A percentile compares a stretch with the other conserved stretches of the same genome.
Conservation (phyloP, 37 sponge, comb jelly and placozoan species). For the Tethya wilhelma region DNA sequence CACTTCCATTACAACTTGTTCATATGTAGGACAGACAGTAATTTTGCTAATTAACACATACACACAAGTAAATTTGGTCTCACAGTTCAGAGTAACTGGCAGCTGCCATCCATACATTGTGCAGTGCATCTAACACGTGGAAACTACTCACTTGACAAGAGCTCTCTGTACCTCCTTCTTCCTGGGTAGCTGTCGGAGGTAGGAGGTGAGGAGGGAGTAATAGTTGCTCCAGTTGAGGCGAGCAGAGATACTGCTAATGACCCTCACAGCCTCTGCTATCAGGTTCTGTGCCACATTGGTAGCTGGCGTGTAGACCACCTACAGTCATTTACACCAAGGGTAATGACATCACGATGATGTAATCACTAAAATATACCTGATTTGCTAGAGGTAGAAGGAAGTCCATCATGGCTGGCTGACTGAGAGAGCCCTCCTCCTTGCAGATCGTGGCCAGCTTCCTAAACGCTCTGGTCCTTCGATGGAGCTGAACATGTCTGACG, state of each 20-base stretch:
- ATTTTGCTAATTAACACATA: too few relatives aligned
- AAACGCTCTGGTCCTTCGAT: conserved; percentile 73
- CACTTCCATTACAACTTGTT: too few relatives aligned
- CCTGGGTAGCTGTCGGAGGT: conserved; percentile 68
- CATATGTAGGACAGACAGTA: too few relatives aligned
- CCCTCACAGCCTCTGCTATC: conserved; percentile 74
- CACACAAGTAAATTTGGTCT: too few relatives aligned
- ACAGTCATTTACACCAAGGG: background rate
- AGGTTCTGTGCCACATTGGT: conserved; percentile 74
- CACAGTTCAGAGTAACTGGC: too few relatives aligned
- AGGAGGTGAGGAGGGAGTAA: conserved; percentile 53
- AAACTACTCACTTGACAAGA: conserved; percentile 58
- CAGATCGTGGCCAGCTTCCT: conserved; percentile 46
- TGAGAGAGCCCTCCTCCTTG: conserved; percentile 20
- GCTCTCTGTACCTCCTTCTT: conserved; percentile 49
- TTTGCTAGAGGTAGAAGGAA: conserved; percentile 77
- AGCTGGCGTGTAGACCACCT: conserved; percentile 32
- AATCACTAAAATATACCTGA: conserved; percentile 11
- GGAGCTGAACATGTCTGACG: conserved; percentile 86
- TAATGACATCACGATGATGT: background rate
- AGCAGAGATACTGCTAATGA: conserved; percentile 58
- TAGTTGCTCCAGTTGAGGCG: conserved; percentile 75
- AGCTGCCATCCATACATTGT: too few relatives aligned
- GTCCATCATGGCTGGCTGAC: conserved; percentile 30
- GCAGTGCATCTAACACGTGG: background rate